These are phyloP conservation scores for Poeciliopsis paucimaculata DNA, from an alignment of 2,797 vertebrate species.

Conservation along the genomic window DNA sequence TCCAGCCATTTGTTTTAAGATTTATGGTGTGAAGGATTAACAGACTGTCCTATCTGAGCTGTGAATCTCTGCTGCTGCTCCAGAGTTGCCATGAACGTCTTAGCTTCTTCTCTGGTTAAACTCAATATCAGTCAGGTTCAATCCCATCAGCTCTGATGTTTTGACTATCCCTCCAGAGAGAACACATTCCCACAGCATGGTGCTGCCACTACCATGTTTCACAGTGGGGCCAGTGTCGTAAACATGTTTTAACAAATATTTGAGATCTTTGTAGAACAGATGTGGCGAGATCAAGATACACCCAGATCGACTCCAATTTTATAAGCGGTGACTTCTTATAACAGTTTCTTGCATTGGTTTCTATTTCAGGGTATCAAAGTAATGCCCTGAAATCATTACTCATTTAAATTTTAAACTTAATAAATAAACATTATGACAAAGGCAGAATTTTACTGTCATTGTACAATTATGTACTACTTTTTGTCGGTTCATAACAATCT, in stretches of 20 bases:
- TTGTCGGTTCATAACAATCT: neutral
- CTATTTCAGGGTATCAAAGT: neutral
- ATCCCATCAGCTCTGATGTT: neutral
- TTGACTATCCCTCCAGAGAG: neutral
- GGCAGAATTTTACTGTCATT: neutral
- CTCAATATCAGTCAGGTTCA: neutral
- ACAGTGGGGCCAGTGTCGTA: neutral
- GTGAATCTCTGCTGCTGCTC: neutral
- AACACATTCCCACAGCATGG: neutral
- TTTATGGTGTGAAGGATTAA: neutral
- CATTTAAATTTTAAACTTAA: no score
- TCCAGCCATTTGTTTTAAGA: neutral
- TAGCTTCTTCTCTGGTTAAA: neutral
- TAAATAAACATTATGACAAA: neutral
- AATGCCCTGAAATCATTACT: neutral
- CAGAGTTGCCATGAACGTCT: neutral
- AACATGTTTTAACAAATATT: neutral
- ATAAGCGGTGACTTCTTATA: neutral
- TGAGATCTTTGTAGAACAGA: neutral
- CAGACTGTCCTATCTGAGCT: neutral
- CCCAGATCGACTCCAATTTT: neutral
- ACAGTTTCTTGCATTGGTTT: neutral
- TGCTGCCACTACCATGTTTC: neutral
- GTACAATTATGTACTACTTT: neutral
- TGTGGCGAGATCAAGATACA: neutral